Evolutionary conservation across 2,113 vertebrate genomes (phyloP).

Genomic region (Heloderma charlesbogerti): DNA sequence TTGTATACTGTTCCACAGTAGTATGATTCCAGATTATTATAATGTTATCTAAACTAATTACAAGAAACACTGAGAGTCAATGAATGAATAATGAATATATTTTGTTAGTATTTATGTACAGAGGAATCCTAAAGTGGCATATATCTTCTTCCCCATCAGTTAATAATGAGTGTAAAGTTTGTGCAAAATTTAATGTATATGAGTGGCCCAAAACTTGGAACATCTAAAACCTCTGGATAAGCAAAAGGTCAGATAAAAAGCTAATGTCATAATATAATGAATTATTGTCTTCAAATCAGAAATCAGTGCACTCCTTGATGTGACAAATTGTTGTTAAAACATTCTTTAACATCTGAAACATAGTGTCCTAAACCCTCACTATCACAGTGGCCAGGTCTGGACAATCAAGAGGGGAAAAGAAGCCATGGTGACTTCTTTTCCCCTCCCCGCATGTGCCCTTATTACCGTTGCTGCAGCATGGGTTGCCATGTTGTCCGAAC

Average conservation of each 20-base stretch:
- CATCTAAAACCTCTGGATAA: neutral
- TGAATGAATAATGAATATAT: neutral
- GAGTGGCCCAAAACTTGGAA: neutral
- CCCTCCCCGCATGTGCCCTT: too few relatives aligned
- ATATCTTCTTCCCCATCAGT: neutral
- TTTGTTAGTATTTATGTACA: neutral
- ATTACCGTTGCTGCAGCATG: too few relatives aligned
- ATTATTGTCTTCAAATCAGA: neutral
- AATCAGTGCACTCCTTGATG: neutral
- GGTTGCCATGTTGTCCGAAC: too few relatives aligned
- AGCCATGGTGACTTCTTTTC: too few relatives aligned
- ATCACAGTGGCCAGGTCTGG: neutral
- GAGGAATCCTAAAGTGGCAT: neutral
- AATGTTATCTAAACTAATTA: neutral
- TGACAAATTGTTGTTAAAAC: neutral
- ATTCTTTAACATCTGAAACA: neutral
- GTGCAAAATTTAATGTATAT: neutral
- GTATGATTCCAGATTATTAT: constrained; percentile 7
- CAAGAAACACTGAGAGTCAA: neutral
- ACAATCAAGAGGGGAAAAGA: too few relatives aligned
- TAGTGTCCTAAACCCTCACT: neutral
- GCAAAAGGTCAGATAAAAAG: neutral
- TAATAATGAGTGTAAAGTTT: neutral
- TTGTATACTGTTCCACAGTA: too few relatives aligned
- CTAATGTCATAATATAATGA: neutral